Evolutionary conservation across 2,888 invertebrate genomes (phyloP).

Genomic region (Margaritifera margaritifera): DNA sequence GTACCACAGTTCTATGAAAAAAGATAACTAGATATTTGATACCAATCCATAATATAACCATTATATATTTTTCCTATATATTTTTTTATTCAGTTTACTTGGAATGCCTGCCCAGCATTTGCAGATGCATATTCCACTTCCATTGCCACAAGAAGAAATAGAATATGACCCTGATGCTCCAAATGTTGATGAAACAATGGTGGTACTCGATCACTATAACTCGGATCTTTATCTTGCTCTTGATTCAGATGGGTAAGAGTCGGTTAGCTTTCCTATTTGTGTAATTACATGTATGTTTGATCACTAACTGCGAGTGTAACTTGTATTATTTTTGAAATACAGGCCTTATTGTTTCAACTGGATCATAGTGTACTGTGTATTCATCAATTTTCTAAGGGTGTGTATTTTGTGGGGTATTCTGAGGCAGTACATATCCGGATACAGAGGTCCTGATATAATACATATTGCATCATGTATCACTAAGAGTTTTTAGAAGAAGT

Average conservation of each 20-base stretch:
- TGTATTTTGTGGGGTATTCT: too few relatives aligned
- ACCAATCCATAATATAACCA: neutral
- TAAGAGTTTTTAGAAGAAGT: too few relatives aligned
- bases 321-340: neutral
- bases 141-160: slow-evolving; percentile 10
- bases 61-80: neutral
- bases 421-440: too few relatives aligned
- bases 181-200: slow-evolving; percentile 45
- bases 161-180: slow-evolving; percentile 16
- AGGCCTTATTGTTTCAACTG: too few relatives aligned
- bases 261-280: neutral
- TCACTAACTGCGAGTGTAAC: neutral
- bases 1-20: too few relatives aligned
- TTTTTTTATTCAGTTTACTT: slow-evolving; percentile 27
- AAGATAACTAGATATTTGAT: too few relatives aligned
- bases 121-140: slow-evolving; percentile 20
- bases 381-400: too few relatives aligned
- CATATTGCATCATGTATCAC: too few relatives aligned
- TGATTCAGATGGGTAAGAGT: slow-evolving; percentile 64
- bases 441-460: too few relatives aligned
- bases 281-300: neutral
- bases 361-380: too few relatives aligned
- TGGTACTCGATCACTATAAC: slow-evolving; percentile 66
- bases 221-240: slow-evolving; percentile 67
- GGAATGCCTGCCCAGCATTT: slow-evolving; percentile 33